These are phyloP conservation scores for Pelobates cultripes DNA, from an alignment of 2,797 vertebrate species.

Conservation along the genomic window DNA sequence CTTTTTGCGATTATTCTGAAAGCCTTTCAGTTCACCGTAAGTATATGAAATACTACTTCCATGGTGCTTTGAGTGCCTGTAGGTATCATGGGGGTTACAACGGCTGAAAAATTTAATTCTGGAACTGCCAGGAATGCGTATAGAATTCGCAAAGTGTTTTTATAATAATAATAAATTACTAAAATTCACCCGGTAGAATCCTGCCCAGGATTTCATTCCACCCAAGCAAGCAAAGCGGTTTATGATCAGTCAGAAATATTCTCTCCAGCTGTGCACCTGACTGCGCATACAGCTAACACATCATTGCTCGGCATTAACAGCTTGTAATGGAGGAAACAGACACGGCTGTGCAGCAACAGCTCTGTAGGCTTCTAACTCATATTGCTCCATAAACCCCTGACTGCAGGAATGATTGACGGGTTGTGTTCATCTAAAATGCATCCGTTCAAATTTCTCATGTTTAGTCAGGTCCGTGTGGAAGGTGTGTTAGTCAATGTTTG, in stretches of 20 bases:
- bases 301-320: background rate
- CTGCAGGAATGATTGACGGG: constrained; percentile 11
- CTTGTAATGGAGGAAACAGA: constrained; percentile 17
- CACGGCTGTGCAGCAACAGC: background rate
- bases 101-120: too few species aligned
- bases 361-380: background rate
- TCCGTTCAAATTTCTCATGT: background rate
- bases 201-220: background rate
- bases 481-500: too few species aligned
- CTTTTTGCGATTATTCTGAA: too few species aligned
- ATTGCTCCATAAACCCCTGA: constrained; percentile 1
- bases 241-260: constrained; percentile 6
- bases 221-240: constrained; percentile 8
- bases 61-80: too few species aligned
- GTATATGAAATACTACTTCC: too few species aligned
- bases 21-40: too few species aligned
- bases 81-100: too few species aligned
- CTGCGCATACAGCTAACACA: background rate
- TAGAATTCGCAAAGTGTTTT: too few species aligned
- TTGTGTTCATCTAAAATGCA: background rate
- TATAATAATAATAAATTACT: too few species aligned
- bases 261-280: background rate
- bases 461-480: too few species aligned
- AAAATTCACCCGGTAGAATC: background rate
- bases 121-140: too few species aligned